phyloP scores from a whole-genome alignment of 2,113 vertebrate genomes.

The Eolophus roseicapilla region DNA sequence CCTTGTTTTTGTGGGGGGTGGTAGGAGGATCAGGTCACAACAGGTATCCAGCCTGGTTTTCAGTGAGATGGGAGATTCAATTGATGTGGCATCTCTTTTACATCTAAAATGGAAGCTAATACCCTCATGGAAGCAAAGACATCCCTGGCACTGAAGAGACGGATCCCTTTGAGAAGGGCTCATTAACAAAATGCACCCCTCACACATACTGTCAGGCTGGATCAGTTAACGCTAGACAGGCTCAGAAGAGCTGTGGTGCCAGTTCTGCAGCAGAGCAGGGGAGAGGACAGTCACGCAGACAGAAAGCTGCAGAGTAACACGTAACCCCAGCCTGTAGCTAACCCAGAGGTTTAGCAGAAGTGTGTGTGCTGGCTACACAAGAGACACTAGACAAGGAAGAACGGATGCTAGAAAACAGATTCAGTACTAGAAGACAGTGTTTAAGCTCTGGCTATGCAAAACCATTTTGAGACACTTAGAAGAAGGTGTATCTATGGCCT shows the following conservation, averaged over 20 bases:
- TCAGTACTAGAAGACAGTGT: not conserved
- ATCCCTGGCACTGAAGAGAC: constrained; percentile 50
- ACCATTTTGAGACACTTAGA: not conserved
- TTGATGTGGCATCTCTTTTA: constrained; percentile 26
- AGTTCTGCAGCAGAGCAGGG: not conserved
- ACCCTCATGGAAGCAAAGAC: constrained; percentile 63
- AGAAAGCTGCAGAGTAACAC: not conserved
- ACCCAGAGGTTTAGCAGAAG: not conserved
- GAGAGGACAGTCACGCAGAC: not conserved
- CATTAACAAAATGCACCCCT: constrained; percentile 59
- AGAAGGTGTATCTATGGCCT: not conserved
- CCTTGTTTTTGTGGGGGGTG: not conserved
- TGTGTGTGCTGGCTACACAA: not conserved
- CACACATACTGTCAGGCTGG: constrained; percentile 41
- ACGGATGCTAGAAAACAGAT: not conserved
- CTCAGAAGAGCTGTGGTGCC: not conserved
- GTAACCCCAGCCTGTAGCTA: not conserved
- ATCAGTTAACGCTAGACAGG: constrained; percentile 18
- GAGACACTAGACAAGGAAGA: not conserved
- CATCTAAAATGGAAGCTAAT: constrained; percentile 55
- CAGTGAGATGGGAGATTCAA: constrained; percentile 1
- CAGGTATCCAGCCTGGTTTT: constrained; percentile 12
- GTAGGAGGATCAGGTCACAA: constrained; percentile 39
- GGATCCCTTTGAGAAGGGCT: constrained; percentile 61
- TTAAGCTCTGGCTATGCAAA: not conserved